A percentile compares a stretch with the other conserved stretches of the same genome.
These are phyloP conservation scores for Yasuhikotakia modesta DNA, from an alignment of 2,797 vertebrate genomes.

Conservation along the genomic window DNA sequence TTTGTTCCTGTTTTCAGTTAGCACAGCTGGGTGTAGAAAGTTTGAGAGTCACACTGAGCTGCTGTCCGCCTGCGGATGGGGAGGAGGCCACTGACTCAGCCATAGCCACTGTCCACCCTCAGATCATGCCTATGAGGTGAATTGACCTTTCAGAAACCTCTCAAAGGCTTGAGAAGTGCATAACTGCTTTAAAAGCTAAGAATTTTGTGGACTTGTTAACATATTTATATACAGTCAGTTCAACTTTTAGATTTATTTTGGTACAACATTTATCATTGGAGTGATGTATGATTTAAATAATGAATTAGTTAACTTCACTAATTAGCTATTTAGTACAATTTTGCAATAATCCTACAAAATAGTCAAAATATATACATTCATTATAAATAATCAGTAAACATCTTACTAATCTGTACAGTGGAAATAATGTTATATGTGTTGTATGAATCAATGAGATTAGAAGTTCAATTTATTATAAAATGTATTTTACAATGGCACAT, in stretches of 20 bases:
- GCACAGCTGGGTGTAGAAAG: slow-evolving; percentile 42
- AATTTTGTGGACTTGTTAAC: too few relatives aligned
- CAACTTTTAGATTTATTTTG: not conserved
- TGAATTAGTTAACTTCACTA: not conserved
- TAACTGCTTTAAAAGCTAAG: not conserved
- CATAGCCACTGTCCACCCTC: slow-evolving; percentile 3
- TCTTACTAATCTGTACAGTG: not conserved
- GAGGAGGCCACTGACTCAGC: slow-evolving; percentile 18
- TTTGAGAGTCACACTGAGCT: slow-evolving; percentile 46
- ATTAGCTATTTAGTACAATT: too few relatives aligned
- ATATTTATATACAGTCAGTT: too few relatives aligned
- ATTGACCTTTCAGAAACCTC: not conserved
- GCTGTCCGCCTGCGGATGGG: slow-evolving; percentile 47
- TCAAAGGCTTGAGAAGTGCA: not conserved
- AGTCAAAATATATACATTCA: not conserved
- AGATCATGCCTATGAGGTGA: not conserved
- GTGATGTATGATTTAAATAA: not conserved
- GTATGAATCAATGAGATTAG: too few relatives aligned
- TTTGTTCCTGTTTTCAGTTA: slow-evolving; percentile 57
- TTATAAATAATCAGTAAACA: not conserved
- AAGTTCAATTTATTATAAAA: too few relatives aligned
- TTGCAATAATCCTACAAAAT: not conserved
- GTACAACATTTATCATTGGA: not conserved
- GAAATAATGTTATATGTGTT: not conserved
- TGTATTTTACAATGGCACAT: too few relatives aligned